Conservation (phyloP, 2,888 invertebrate species). For the Eustalomyia histrio region DNA sequence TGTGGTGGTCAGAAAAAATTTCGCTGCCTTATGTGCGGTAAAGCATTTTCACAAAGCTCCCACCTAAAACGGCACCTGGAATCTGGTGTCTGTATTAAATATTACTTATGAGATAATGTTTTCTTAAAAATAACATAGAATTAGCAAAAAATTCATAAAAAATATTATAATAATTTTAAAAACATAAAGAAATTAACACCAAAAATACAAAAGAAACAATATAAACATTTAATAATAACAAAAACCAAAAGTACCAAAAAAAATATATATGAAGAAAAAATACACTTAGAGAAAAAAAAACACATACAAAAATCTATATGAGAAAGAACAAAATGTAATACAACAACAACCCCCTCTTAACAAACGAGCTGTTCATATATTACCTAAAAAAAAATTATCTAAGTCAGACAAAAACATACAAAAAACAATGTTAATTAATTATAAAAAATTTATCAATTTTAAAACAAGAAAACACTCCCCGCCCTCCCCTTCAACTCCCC, state of each 20-base stretch:
- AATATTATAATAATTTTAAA: conserved; percentile 36
- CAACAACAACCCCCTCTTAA: conserved; percentile 32
- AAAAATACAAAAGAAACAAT: conserved; percentile 59
- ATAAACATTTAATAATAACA: conserved; percentile 55
- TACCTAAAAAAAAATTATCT: conserved; percentile 56
- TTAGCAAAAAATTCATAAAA: conserved; percentile 71
- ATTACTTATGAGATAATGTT: conserved; percentile 80
- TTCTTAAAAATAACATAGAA: conserved; percentile 79
- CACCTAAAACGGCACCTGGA: conserved; percentile 82
- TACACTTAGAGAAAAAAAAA: conserved; percentile 24
- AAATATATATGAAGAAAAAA: conserved; percentile 52
- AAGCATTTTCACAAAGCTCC: conserved; percentile 86
- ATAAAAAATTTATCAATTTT: conserved; percentile 47
- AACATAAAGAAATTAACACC: conserved; percentile 64
- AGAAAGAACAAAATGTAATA: conserved; percentile 15
- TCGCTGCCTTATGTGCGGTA: conserved; percentile 83
- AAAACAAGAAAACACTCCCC: conserved; percentile 62
- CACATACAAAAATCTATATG: conserved; percentile 16
- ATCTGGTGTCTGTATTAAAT: conserved; percentile 80
- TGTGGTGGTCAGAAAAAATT: conserved; percentile 86
- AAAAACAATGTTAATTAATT: conserved; percentile 61
- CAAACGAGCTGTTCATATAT: conserved; percentile 61
- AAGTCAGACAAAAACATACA: conserved; percentile 52
- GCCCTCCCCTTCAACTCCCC: neutral
- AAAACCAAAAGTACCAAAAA: conserved; percentile 63